Evolutionary conservation across 2,888 invertebrate genomes (phyloP), one percentile per base, ranked within the genome.

Genomic region (Eilema depressum): DNA sequence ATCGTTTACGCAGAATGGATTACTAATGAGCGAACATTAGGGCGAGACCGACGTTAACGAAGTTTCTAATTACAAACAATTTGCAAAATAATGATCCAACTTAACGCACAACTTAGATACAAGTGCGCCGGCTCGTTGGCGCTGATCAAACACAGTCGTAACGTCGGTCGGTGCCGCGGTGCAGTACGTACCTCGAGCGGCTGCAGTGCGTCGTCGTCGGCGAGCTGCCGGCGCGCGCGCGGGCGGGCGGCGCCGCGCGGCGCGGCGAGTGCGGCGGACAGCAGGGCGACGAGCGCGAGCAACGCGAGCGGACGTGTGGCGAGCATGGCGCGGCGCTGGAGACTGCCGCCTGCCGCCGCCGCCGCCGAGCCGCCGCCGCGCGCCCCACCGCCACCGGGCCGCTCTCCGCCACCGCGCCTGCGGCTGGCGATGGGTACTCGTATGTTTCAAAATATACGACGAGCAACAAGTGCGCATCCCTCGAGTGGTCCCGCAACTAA

Each of bases 151-250:
- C 23, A 30, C 28, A 25, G 12, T 30, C n/a, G 12, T 4, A 56
- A 23, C 20, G 28, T n/a, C n/a, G 20, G 56, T 12, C n/a, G 28
- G 37, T 30, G 2, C 12, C 33, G 33, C 33, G 7, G 53, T 4
- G 65, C 12, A 4, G 69, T 11, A 37, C 60, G 67, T 86, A 95
- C 95, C 85, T 95, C 91, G 68, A 94, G 87, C 69, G 94, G 94
- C 86, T 94, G 94, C 80, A 94, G 88, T 23, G 90, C 74, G 83
- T 93, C 85, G 83, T 93, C 94, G 77, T 91, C 92, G 75, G 89
- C 87, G 78, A 95, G 92, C 82, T 95, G 95, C 8, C 94, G 86
- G 82, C 92, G 90, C 63, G 71, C 78, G 73, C 88, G 53, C 53
- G 85, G 75, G 80, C 79, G 74, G 71, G 79, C 75, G 76, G 77